Percentiles rank a stretch among this genome's conserved stretches.
Evolutionary conservation across 2,888 invertebrate species (phyloP).

Genomic region (Drosophila pegasa): DNA sequence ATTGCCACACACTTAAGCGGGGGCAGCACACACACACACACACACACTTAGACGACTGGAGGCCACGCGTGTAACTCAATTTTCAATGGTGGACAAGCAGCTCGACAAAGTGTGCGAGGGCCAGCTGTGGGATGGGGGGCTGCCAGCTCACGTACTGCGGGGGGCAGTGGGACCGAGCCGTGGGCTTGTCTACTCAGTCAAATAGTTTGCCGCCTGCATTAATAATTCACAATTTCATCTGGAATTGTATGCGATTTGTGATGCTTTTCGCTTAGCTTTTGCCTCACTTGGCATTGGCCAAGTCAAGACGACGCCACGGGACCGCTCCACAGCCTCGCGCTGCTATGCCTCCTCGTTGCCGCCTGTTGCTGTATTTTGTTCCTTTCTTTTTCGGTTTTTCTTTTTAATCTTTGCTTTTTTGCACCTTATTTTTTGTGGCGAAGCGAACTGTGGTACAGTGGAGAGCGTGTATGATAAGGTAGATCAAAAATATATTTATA

Average conservation of each 20-base stretch:
- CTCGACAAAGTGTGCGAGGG: constrained; percentile 10
- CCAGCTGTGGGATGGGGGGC: not conserved
- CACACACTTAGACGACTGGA: constrained; percentile 23
- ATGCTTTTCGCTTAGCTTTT: constrained; percentile 76
- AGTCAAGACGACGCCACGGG: constrained; percentile 23
- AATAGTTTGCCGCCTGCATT: constrained; percentile 81
- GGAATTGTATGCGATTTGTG: constrained; percentile 83
- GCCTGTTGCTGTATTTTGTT: constrained; percentile 51
- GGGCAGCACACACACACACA: constrained; percentile 44
- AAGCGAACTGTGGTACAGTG: constrained; percentile 25
- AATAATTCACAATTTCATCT: constrained; percentile 84
- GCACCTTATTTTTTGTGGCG: constrained; percentile 24
- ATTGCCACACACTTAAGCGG: constrained; percentile 50
- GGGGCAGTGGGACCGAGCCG: constrained; percentile 32
- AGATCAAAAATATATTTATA: not conserved
- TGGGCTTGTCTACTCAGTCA: constrained; percentile 80
- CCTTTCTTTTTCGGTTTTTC: constrained; percentile 15
- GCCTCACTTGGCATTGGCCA: constrained; percentile 15
- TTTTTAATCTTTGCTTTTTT: constrained; percentile 28
- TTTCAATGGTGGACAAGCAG: constrained; percentile 74
- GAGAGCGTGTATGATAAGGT: not conserved
- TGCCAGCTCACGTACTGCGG: constrained; percentile 47
- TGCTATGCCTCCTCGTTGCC: constrained; percentile 9
- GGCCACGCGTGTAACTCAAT: constrained; percentile 80
- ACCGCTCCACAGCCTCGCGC: constrained; percentile 18